Evolutionary conservation across 92 coral and sea anemone species (phyloP), one percentile per base, ranked within the genome.

Genomic region (Porites divaricata): DNA sequence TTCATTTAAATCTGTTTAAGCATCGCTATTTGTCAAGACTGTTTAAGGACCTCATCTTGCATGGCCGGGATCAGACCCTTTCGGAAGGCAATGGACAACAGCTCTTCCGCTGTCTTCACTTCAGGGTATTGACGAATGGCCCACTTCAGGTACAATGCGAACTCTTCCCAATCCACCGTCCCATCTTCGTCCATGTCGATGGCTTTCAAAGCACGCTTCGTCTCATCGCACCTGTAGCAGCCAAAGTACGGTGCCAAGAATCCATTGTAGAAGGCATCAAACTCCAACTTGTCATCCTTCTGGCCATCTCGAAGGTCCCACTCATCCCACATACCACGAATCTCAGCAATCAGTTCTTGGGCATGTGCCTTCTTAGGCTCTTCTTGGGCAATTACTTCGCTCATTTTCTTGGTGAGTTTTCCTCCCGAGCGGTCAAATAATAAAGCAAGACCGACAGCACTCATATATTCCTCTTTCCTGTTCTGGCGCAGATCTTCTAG

Each of bases 141-240:
- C 95, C 95, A 91, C 83, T 85, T 91, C 25, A 91, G 90, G 83
- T 91, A 91, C 88, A 92, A 64, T 13, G 90, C 85, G 75, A 91
- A 91, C 95, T 91, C 95, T 78, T 91, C 85, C 92, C 92, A 89
- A 81, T 91, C 95, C 16, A 91, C 92, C 45, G 14, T 28, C 6
- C 95, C 95, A 72, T 91, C 95, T 25, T 57, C 88, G 70, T 92
- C 95, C 95, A 92, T 92, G 54, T 92, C 95, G 59, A 92, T 85
- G 23, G 95, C 95, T 81, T 81, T 63, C 71, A 92, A 72, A 26
- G 95, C 95, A 9, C 70, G 66, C 63, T 85, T 88, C 15, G 95
- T 89, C 67, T 79, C 85, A 62, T 92, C 92, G 45, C 92, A 92
- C 72, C 92, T 67, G 88, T 76, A 90, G 76, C 90, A 90, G 41